These are phyloP conservation scores for Passer domesticus DNA, from an alignment of 2,113 vertebrate species.

Conservation along the genomic window DNA sequence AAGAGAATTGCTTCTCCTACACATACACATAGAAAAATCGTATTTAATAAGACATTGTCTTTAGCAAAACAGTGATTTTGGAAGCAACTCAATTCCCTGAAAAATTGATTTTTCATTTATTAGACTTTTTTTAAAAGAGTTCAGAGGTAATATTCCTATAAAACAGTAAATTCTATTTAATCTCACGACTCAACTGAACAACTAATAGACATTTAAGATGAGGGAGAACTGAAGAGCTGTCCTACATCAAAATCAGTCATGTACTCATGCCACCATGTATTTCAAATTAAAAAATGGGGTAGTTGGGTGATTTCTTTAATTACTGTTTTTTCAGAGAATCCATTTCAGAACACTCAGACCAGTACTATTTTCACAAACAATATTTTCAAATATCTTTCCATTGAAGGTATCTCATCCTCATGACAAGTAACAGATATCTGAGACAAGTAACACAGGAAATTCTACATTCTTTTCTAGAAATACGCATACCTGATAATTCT, in stretches of 20 bases:
- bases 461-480: neutral
- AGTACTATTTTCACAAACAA: slow-evolving; percentile 26
- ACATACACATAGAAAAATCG: rapidly evolving
- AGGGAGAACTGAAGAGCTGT: neutral
- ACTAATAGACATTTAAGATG: neutral
- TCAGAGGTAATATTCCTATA: neutral
- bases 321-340: neutral
- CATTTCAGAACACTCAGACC: neutral
- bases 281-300: neutral
- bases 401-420: neutral
- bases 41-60: neutral
- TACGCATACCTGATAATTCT: neutral
- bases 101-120: neutral
- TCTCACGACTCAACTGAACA: neutral
- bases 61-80: neutral
- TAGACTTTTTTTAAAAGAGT: neutral
- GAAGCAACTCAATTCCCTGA: neutral
- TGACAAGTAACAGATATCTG: neutral
- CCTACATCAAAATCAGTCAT: neutral
- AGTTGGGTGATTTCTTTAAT: neutral
- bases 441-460: neutral
- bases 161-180: neutral
- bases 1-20: neutral
- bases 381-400: slow-evolving; percentile 40
- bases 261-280: neutral